Evolutionary conservation across 2,888 invertebrate genomes (phyloP).

Genomic region (Sicus ferrugineus): DNA sequence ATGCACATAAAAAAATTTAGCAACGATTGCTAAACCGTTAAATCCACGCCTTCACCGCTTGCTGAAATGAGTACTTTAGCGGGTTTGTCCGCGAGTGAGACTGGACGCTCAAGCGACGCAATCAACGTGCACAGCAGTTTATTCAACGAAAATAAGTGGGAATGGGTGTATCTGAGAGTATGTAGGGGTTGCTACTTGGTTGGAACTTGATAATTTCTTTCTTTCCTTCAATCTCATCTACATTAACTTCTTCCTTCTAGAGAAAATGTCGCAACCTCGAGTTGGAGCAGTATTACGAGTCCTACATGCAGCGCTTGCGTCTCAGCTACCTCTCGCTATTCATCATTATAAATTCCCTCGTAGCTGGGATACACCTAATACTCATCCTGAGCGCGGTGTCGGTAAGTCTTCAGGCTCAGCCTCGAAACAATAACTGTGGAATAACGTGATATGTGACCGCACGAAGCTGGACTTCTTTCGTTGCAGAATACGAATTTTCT

Average conservation of each 20-base stretch:
- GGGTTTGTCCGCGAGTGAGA: conserved; percentile 41
- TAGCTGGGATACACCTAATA: conserved; percentile 71
- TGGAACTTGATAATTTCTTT: neutral
- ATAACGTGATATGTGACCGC: too few relatives aligned
- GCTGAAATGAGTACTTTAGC: conserved; percentile 42
- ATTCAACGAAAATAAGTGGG: conserved; percentile 62
- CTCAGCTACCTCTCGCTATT: conserved; percentile 81
- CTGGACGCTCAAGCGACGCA: neutral
- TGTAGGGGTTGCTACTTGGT: conserved; percentile 17
- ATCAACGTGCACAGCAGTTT: conserved; percentile 38
- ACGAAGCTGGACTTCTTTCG: neutral
- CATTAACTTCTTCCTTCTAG: conserved; percentile 66
- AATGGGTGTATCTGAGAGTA: conserved; percentile 61
- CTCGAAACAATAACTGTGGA: neutral
- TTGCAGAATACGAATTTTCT: neutral
- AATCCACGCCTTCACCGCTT: neutral
- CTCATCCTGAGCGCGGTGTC: conserved; percentile 68
- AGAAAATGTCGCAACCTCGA: conserved; percentile 79
- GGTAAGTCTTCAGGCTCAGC: conserved; percentile 37
- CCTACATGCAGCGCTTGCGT: conserved; percentile 79
- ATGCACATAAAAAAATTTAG: neutral
- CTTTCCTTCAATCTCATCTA: neutral
- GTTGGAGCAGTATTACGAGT: conserved; percentile 76
- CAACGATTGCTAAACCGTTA: neutral
- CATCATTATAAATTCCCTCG: conserved; percentile 73